Conservation (phyloP, 1,140 invertebrate species). For the Drosophila ogumai region DNA sequence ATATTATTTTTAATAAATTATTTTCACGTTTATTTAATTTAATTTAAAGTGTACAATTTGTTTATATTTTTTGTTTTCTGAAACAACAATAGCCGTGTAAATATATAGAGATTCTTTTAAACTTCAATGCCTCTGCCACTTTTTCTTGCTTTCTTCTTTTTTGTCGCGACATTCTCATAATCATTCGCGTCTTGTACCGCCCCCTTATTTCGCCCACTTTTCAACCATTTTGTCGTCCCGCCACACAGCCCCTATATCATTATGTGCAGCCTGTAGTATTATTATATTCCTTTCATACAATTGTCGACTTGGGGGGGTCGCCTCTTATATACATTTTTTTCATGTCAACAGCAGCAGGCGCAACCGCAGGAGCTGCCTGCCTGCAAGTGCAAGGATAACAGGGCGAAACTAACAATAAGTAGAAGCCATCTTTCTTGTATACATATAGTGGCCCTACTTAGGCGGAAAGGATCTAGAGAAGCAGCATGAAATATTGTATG, state of each 20-base stretch:
- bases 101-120: neutral
- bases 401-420: slow-evolving; percentile 46
- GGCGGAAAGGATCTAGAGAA: slow-evolving; percentile 8
- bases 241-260: slow-evolving; percentile 36
- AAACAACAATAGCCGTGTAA: neutral
- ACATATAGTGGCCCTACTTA: slow-evolving; percentile 22
- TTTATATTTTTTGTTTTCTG: too few species aligned
- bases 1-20: too few species aligned
- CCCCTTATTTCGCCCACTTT: neutral
- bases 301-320: slow-evolving; percentile 54
- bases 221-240: slow-evolving; percentile 13
- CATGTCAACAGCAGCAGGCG: slow-evolving; percentile 64
- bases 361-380: slow-evolving; percentile 38
- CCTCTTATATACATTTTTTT: slow-evolving; percentile 48
- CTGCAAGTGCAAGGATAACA: slow-evolving; percentile 73
- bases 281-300: slow-evolving; percentile 66
- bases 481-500: slow-evolving; percentile 22
- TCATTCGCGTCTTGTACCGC: slow-evolving; percentile 33
- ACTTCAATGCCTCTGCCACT: slow-evolving; percentile 24
- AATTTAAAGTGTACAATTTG: too few species aligned
- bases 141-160: slow-evolving; percentile 27
- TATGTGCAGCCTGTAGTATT: slow-evolving; percentile 55
- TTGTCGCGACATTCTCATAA: slow-evolving; percentile 52
- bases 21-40: neutral
- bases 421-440: slow-evolving; percentile 33